Conservation (phyloP, 2,797 vertebrate species). For the Poeciliopsis presidionis region DNA sequence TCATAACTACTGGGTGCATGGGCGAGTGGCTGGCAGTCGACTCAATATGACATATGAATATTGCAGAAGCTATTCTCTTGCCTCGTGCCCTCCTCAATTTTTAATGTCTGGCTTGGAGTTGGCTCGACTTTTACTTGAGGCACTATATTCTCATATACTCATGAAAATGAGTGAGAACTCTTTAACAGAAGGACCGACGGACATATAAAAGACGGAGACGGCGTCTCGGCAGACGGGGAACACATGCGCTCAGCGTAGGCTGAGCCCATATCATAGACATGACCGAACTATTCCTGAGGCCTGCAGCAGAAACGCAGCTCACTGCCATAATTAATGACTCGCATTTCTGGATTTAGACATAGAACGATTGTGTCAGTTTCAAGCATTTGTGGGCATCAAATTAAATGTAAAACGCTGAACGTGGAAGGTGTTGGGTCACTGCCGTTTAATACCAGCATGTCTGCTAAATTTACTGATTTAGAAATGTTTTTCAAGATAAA, state of each 20-base stretch:
- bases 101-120: conserved; percentile 84
- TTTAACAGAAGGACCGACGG: conserved; percentile 39
- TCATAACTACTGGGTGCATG: conserved; percentile 66
- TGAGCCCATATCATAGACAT: neutral
- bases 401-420: neutral
- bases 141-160: conserved; percentile 44
- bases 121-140: conserved; percentile 69
- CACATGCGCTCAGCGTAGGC: neutral
- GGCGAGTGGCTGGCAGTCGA: conserved; percentile 79
- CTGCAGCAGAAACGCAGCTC: neutral
- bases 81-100: conserved; percentile 88
- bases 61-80: conserved; percentile 83
- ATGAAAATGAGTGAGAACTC: conserved; percentile 46
- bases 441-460: neutral
- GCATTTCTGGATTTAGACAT: neutral
- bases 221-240: neutral
- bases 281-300: neutral
- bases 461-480: neutral
- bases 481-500: neutral
- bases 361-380: neutral
- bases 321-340: neutral
- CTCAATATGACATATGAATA: conserved; percentile 86
- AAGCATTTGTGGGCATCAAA: conserved; percentile 6
- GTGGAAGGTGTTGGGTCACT: conserved; percentile 2
- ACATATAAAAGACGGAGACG: conserved; percentile 16